A percentile compares a stretch with the other conserved stretches of the same genome.
Conservation (phyloP, 2,888 invertebrate genomes). For the Antheraea yamamai region DNA sequence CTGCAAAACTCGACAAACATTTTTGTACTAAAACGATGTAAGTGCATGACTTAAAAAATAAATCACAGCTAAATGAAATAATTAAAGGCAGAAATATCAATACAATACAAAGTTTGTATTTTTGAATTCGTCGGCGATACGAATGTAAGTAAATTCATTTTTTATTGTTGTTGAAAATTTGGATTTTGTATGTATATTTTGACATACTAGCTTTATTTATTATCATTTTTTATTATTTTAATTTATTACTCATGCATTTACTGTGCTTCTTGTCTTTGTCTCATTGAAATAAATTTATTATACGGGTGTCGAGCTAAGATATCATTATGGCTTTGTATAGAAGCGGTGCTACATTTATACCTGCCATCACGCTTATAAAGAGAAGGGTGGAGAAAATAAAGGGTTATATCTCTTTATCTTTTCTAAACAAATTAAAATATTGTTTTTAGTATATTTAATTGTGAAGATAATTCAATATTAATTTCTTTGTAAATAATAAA, state of each 20-base stretch:
- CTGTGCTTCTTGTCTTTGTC: background rate
- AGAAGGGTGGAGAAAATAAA: background rate
- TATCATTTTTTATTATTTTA: background rate
- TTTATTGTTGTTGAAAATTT: background rate
- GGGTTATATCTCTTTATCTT: background rate
- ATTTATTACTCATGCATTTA: background rate
- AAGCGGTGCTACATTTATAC: background rate
- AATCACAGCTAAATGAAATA: no score
- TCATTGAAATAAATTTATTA: background rate
- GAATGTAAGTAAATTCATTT: no score
- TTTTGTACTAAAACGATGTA: no score
- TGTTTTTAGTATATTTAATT: background rate
- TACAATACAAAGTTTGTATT: no score
- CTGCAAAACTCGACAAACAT: no score
- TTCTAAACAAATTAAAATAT: no score
- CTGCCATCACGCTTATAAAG: background rate
- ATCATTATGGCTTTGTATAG: background rate
- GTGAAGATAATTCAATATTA: background rate
- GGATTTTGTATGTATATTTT: background rate
- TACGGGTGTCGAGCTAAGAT: background rate
- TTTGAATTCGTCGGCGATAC: no score
- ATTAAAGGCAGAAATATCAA: no score
- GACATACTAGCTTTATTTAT: no score
- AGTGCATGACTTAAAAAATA: no score
- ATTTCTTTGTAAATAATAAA: background rate